Evolutionary conservation across 1,140 invertebrate species (phyloP), one percentile per base, ranked within the genome.

Genomic region (Rhagoletis pomonella): DNA sequence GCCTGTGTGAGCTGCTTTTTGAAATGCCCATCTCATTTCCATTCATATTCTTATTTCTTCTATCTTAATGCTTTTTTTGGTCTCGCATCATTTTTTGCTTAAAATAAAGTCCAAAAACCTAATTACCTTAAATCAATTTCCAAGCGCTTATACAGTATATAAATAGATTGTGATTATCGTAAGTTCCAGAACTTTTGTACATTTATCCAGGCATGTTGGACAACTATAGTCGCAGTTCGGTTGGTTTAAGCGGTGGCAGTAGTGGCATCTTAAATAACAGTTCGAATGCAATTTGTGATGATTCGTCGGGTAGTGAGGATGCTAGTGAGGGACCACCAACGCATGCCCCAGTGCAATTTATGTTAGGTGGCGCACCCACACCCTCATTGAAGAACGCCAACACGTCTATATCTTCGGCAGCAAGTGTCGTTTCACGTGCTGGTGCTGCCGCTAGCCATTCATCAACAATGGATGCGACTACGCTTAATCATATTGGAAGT

Each of bases 141-240:
- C 17, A 55, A 81, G 3, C 73, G 73, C 73, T 55, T 81, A 1
- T 81, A 55, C 47, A 17, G 44, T 81, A 81, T 73, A 59, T 87
- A 88, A 86, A 62, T 86, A 88, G 87, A 62, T 86, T 55, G 7
- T 86, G 62, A 73, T 85, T 65, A 87, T 88, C 88, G 87, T 88
- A 88, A 89, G 89, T 77, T 59, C 86, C 87, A 89, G 89, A 89
- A 87, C 39, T 88, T 87, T 88, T 89, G 39, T 89, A 84, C 88
- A 87, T 89, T 88, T 89, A 86, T 86, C 86, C 88, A 89, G 88
- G 89, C 73, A 87, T 89, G 85, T 64, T 88, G 47, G 89, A 89
- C 88, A 90, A 86, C 58, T 88, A 88, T 84, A 88, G 86, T 60
- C 87, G 89, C 39, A 86, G 77, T 88, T 86, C 87, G 10, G 85